Base-by-base conservation (phyloP, 2,888 invertebrate genomes). In the Drosophila conformis region DNA sequence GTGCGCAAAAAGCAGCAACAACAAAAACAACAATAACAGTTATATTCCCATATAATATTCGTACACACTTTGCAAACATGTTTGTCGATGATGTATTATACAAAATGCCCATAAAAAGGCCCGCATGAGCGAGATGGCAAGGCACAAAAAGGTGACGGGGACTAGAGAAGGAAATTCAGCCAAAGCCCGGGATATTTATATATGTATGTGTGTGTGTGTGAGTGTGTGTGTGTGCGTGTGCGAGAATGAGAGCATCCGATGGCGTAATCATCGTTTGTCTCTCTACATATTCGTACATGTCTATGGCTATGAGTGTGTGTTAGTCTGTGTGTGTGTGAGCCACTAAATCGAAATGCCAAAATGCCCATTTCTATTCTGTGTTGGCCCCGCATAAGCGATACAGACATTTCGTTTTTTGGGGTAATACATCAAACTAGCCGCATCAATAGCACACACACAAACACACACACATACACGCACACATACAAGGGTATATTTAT, bases 51-150 rank as follows among this genome's bases (percentile, higher is more conserved):
- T 91, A 91, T 90, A 90, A 92, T 89, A 92, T 91, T 88, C 88
- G 87, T 86, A 89, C 90, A 89, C 90, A 87, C 88, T 90, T 89
- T 86, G 90, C 91, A 91, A 91, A 91, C 89, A 91, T 91, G 91
- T 91, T 91, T 91, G 91, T 90, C 91, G 91, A 91, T 91, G 91
- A 91, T 91, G 91, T 91, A 91, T 91, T 91, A 90, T 91, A 91
- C 86, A 89, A 90, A 91, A 90, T 89, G 84, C 80, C 89, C 89
- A 89, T 90, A 90, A 90, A 91, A 89, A 87, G 87, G 90, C 91
- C 90, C 90, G 90, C 91, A 91, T 90, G 90, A 90, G 76, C 76
- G 90, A 91, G 90, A 91, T 76, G 73, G 82, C 73, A 68, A 21
- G 10, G 40, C 57, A 29, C 51, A 38, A 29, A 68, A 66, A 48